Evolutionary conservation across 2,888 invertebrate species (phyloP).

Genomic region (Antheraea yamamai): DNA sequence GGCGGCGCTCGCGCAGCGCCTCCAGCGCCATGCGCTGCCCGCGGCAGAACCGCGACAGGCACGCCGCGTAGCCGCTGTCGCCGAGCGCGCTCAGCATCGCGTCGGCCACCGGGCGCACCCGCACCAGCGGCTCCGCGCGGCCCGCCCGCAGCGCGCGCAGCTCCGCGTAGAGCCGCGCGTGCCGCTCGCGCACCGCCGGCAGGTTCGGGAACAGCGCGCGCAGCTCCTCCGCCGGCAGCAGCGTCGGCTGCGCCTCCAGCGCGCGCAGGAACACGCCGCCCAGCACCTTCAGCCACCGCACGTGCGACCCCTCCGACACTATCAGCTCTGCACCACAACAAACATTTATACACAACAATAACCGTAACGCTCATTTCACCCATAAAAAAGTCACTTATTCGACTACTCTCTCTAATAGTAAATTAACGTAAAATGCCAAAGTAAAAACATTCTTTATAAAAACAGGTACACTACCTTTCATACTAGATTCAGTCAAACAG

Average conservation of each 20-base stretch:
- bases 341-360: too few species aligned
- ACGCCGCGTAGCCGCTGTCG: conserved; percentile 87
- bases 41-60: conserved; percentile 91
- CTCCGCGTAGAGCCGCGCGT: conserved; percentile 60
- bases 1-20: conserved; percentile 87
- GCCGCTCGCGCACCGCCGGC: conserved; percentile 86
- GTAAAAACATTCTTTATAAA: too few species aligned
- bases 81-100: conserved; percentile 82
- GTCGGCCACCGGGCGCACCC: conserved; percentile 63
- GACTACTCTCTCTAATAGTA: too few species aligned
- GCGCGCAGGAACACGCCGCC: conserved; percentile 92
- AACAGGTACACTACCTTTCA: too few species aligned
- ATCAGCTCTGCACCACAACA: conserved; percentile 81
- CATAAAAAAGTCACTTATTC: too few species aligned
- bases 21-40: conserved; percentile 94
- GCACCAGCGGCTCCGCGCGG: conserved; percentile 52
- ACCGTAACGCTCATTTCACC: too few species aligned
- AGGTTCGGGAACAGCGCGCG: conserved; percentile 92
- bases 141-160: conserved; percentile 50
- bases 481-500: too few species aligned
- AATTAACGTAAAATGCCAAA: too few species aligned
- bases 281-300: conserved; percentile 93
- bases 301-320: conserved; percentile 94
- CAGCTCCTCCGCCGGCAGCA: conserved; percentile 88
- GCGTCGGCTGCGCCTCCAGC: conserved; percentile 83